Conservation (phyloP, 37 sponge, comb jelly and placozoan genomes). For the Diacarnus erythraeanus region DNA sequence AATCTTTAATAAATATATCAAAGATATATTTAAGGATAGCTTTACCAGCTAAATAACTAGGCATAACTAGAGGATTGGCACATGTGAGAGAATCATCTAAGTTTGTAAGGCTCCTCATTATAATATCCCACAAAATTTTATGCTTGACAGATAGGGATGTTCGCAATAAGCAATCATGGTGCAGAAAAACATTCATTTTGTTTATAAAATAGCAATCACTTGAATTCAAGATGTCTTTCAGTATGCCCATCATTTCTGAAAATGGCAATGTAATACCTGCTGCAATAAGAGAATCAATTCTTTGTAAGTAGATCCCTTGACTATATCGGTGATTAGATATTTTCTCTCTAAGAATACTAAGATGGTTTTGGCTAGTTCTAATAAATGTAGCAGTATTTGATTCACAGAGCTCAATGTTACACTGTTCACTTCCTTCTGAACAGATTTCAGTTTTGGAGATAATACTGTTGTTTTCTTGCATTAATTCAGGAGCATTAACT, state of each 20-base stretch:
- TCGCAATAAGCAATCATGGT: neutral
- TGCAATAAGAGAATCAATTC: neutral
- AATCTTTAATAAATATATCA: slow-evolving; percentile 13
- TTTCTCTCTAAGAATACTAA: neutral
- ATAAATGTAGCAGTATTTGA: no score
- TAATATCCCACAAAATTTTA: neutral
- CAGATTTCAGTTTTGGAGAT: no score
- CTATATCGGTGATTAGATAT: neutral
- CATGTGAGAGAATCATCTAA: neutral
- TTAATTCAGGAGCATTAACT: no score
- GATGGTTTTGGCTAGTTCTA: no score
- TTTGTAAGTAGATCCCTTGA: neutral
- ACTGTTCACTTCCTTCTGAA: no score
- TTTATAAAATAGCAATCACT: neutral
- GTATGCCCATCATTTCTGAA: neutral
- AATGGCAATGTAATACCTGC: neutral
- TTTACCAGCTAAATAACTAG: neutral
- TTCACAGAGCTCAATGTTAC: no score
- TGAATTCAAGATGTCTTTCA: neutral
- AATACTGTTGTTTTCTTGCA: no score
- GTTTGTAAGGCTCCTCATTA: neutral
- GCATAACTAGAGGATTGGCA: neutral
- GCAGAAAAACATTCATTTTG: neutral
- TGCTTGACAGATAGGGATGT: neutral
- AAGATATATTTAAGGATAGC: slow-evolving; percentile 11